Percentiles rank a stretch among this genome's conserved stretches.
phyloP scores from a whole-genome alignment of 2,113 vertebrate genomes.

The Rhea americana region DNA sequence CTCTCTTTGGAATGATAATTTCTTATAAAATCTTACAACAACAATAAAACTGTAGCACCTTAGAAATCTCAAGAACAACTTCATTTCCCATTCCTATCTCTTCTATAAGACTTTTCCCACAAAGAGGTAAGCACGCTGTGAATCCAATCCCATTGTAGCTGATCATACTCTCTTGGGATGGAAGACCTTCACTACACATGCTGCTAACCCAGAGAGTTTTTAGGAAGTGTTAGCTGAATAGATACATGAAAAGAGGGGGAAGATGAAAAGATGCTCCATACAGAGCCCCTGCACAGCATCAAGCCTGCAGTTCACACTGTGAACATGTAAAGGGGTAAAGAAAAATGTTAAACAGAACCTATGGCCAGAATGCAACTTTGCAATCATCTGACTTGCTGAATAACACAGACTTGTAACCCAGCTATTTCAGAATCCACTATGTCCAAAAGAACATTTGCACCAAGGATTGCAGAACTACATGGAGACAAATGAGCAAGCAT shows the following conservation, averaged over 20 bases:
- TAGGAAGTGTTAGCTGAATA: neutral
- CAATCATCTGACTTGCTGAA: neutral
- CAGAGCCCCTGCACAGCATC: neutral
- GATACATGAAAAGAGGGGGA: accelerated
- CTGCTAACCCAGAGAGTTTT: neutral
- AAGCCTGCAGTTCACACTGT: neutral
- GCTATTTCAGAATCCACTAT: neutral
- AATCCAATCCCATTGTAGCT: neutral
- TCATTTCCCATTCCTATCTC: neutral
- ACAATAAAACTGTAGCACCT: neutral
- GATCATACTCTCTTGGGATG: accelerated
- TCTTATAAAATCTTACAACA: neutral
- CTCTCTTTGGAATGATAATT: neutral
- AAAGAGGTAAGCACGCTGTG: neutral
- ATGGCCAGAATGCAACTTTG: neutral
- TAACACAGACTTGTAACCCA: neutral
- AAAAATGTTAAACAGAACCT: neutral
- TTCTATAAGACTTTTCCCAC: neutral
- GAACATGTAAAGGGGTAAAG: neutral
- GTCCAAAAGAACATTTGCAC: neutral
- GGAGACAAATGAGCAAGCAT: neutral
- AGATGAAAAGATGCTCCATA: neutral
- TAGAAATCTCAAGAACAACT: neutral
- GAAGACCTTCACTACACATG: accelerated
- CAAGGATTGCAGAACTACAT: neutral